A percentile compares a stretch with the other conserved stretches of the same genome.
phyloP scores from a whole-genome alignment of 2,888 invertebrate genomes.

The Aporophyla lueneburgensis region DNA sequence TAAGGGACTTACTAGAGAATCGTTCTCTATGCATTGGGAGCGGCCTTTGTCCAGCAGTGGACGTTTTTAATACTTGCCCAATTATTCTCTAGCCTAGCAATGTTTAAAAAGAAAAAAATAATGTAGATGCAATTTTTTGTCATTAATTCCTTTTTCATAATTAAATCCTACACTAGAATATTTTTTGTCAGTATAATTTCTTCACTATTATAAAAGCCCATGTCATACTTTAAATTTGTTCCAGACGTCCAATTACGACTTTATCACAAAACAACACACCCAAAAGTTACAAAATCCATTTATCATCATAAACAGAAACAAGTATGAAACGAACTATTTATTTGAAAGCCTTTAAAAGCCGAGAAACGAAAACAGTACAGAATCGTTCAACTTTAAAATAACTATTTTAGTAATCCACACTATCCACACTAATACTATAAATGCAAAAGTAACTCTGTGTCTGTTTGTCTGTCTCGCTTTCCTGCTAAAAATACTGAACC shows the following conservation, averaged over 20 bases:
- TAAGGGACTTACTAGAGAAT: too few species aligned
- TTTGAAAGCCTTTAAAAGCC: conserved; percentile 48
- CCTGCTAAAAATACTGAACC: too few species aligned
- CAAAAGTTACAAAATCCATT: conserved; percentile 49
- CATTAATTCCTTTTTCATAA: background rate
- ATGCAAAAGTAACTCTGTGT: too few species aligned
- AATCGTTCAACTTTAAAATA: conserved; percentile 38
- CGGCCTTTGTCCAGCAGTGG: too few species aligned
- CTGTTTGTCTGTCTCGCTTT: too few species aligned
- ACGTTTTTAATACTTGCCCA: too few species aligned
- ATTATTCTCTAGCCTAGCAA: too few species aligned
- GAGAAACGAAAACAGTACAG: conserved; percentile 8
- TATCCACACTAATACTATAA: too few species aligned
- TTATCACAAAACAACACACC: conserved; percentile 10
- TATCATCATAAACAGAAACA: conserved; percentile 40
- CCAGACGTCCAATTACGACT: conserved; percentile 12
- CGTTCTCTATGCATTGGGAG: too few species aligned
- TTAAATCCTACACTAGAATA: background rate
- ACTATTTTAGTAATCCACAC: background rate
- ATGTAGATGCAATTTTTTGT: too few species aligned
- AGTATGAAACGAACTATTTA: conserved; percentile 28
- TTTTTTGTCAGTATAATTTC: too few species aligned
- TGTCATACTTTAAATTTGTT: background rate
- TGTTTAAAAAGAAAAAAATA: too few species aligned
- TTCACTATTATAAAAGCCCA: background rate